Conservation (phyloP, 1,140 invertebrate species). For the Drosophila lacteicornis region DNA sequence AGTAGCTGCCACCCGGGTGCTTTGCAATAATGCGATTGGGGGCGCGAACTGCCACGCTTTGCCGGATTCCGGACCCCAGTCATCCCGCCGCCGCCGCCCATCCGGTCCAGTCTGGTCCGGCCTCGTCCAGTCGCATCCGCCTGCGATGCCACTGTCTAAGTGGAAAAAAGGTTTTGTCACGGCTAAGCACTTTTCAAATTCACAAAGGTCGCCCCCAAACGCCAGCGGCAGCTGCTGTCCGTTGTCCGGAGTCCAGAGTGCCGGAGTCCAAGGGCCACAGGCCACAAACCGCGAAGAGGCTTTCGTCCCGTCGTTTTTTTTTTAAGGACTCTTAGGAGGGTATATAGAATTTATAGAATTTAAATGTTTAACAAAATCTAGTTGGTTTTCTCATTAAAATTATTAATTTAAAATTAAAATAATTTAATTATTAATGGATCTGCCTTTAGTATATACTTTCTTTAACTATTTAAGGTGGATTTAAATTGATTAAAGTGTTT, state of each 20-base stretch:
- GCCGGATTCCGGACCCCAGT: constrained; percentile 23
- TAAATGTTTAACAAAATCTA: no score
- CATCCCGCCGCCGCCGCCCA: not conserved
- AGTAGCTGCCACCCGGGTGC: constrained; percentile 54
- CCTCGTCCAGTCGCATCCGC: constrained; percentile 15
- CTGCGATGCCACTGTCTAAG: constrained; percentile 44
- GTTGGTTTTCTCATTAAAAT: no score
- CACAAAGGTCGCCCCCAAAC: constrained; percentile 52
- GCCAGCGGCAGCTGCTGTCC: constrained; percentile 36
- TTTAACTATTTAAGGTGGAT: no score
- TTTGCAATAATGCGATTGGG: constrained; percentile 60
- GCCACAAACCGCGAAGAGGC: constrained; percentile 52
- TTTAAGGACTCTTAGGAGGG: not conserved
- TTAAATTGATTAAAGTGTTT: no score
- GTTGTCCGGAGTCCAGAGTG: constrained; percentile 2
- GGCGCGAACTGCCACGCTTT: constrained; percentile 55
- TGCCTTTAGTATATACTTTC: not conserved
- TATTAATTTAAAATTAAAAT: no score
- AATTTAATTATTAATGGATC: no score
- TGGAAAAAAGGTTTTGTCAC: constrained; percentile 78
- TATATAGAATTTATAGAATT: not conserved
- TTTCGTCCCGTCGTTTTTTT: constrained; percentile 19
- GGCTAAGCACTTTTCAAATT: constrained; percentile 74
- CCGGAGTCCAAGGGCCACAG: constrained; percentile 33
- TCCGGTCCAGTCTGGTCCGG: constrained; percentile 18